These are phyloP conservation scores for Polyploca ridens DNA, from an alignment of 2,888 invertebrate genomes.

Conservation along the genomic window DNA sequence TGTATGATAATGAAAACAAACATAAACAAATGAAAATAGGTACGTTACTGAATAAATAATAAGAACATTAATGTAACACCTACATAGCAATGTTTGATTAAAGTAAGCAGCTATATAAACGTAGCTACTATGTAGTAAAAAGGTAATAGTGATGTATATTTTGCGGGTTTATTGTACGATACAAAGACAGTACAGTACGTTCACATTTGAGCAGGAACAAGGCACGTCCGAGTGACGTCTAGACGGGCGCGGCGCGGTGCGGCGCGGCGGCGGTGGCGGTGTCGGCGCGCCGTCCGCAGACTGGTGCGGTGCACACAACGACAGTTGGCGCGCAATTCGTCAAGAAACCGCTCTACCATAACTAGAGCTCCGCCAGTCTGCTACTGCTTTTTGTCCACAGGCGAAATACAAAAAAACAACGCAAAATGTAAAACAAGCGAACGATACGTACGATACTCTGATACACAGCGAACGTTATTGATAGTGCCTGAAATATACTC, in stretches of 20 bases:
- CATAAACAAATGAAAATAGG: no score
- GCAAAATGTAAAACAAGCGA: conserved; percentile 46
- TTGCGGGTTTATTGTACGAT: conserved; percentile 24
- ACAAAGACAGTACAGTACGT: conserved; percentile 41
- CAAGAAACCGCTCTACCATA: conserved; percentile 48
- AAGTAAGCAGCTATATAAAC: background rate
- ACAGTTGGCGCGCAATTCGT: conserved; percentile 52
- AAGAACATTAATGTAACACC: background rate
- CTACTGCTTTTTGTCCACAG: conserved; percentile 41
- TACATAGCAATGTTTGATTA: background rate
- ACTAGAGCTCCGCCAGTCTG: conserved; percentile 31
- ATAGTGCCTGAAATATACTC: conserved; percentile 56
- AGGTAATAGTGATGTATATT: conserved; percentile 16
- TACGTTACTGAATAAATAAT: no score
- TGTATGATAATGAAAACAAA: background rate
- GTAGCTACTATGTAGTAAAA: conserved; percentile 13
- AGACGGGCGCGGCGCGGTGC: conserved; percentile 25
- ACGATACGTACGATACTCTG: conserved; percentile 46
- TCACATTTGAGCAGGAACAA: conserved; percentile 46
- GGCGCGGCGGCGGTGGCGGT: conserved; percentile 17
- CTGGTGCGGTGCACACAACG: conserved; percentile 26
- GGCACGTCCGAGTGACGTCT: conserved; percentile 46
- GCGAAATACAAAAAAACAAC: conserved; percentile 39
- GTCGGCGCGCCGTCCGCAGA: conserved; percentile 26
- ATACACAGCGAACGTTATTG: conserved; percentile 50